These are phyloP conservation scores for Caiman crocodilus DNA, from an alignment of 2,797 vertebrate genomes.

Conservation along the genomic window DNA sequence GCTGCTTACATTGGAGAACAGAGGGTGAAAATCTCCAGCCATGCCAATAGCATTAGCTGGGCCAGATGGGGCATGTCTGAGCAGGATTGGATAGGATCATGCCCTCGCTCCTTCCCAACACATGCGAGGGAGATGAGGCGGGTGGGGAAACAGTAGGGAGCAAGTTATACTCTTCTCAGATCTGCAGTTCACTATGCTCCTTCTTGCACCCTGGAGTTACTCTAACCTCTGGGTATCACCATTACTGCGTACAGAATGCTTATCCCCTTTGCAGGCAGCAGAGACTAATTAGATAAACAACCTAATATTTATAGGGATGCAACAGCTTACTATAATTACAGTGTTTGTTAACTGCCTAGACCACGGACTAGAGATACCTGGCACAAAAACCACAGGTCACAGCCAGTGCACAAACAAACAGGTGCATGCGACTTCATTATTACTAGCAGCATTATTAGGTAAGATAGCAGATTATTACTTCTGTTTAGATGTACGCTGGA, in stretches of 20 bases:
- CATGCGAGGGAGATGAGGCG: background rate
- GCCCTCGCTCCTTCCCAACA: background rate
- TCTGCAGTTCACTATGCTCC: background rate
- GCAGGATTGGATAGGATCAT: background rate
- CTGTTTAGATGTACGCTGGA: background rate
- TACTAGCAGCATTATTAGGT: background rate
- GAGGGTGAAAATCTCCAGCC: slow-evolving; percentile 42
- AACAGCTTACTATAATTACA: slow-evolving; percentile 52
- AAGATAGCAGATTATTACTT: background rate
- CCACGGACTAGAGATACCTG: slow-evolving; percentile 12
- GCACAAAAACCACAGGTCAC: slow-evolving; percentile 34
- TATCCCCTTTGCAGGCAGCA: background rate
- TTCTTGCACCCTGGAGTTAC: background rate
- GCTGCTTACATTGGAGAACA: slow-evolving; percentile 53
- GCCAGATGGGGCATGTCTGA: slow-evolving; percentile 14
- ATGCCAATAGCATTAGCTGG: slow-evolving; percentile 54
- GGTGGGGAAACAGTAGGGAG: background rate
- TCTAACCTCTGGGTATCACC: background rate
- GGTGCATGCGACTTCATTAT: background rate
- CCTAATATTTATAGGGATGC: slow-evolving; percentile 27
- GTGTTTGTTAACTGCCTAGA: slow-evolving; percentile 17
- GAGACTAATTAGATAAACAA: slow-evolving; percentile 52
- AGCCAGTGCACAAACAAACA: background rate
- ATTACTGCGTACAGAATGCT: background rate
- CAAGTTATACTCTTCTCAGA: background rate